These are phyloP conservation scores for Micoletzkya japonica DNA, from an alignment of 2,888 invertebrate genomes.

Conservation along the genomic window DNA sequence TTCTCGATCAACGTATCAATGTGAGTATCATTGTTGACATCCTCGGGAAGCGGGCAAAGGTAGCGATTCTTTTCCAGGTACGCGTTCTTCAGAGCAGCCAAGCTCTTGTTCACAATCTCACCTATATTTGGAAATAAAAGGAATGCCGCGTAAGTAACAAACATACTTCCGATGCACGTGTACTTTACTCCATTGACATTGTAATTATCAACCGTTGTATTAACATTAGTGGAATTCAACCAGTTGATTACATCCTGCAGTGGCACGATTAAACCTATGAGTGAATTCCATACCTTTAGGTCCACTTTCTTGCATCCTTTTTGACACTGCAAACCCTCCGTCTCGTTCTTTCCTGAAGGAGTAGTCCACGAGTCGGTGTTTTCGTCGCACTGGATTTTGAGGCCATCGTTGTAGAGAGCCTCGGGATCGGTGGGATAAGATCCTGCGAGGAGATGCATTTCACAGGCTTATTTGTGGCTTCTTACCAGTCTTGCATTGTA, in stretches of 20 bases:
- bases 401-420: not conserved
- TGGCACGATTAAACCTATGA: not conserved
- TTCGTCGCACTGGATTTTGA: slow-evolving; percentile 19
- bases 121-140: not conserved
- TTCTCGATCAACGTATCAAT: slow-evolving; percentile 4
- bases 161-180: slow-evolving; percentile 5
- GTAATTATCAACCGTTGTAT: not conserved
- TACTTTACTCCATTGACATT: not conserved
- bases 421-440: slow-evolving; percentile 16
- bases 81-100: slow-evolving; percentile 11
- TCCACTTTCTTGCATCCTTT: slow-evolving; percentile 17
- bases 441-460: not conserved
- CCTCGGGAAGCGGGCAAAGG: slow-evolving; percentile 6
- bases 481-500: slow-evolving; percentile 22
- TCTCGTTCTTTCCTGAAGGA: slow-evolving; percentile 1
- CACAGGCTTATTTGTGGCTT: too few relatives aligned
- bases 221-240: not conserved
- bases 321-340: not conserved
- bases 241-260: not conserved
- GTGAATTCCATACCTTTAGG: slow-evolving; percentile 1
- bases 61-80: slow-evolving; percentile 5
- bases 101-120: not conserved
- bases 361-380: slow-evolving; percentile 1
- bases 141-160: not conserved
- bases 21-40: not conserved